phyloP scores from a whole-genome alignment of 2,888 invertebrate species.

The Ethmia dodecea region DNA sequence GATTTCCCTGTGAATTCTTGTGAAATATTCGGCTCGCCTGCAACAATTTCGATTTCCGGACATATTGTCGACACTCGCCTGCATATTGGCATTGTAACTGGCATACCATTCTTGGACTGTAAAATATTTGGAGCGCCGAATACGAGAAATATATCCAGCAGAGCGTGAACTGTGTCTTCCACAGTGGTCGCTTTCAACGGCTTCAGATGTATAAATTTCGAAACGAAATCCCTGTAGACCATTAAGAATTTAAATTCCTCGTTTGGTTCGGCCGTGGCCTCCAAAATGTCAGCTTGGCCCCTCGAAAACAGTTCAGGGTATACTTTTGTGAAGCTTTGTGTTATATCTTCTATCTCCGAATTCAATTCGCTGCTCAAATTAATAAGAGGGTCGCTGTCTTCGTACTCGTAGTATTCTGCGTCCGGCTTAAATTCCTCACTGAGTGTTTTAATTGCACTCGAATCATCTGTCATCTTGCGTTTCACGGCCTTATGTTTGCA shows the following conservation, averaged over 20 bases:
- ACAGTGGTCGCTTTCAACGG: conserved; percentile 36
- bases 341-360: not conserved
- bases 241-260: conserved; percentile 44
- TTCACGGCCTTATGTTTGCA: conserved; percentile 28
- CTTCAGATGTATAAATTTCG: conserved; percentile 42
- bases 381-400: conserved; percentile 9
- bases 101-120: conserved; percentile 44
- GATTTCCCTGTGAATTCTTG: conserved; percentile 31
- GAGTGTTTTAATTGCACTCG: not conserved
- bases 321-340: conserved; percentile 7
- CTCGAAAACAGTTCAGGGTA: conserved; percentile 41
- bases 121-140: conserved; percentile 52
- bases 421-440: not conserved
- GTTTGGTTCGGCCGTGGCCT: conserved; percentile 31
- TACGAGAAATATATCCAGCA: conserved; percentile 42
- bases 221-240: conserved; percentile 40
- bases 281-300: conserved; percentile 44
- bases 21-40: conserved; percentile 25
- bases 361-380: no score
- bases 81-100: conserved; percentile 39
- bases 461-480: not conserved
- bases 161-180: conserved; percentile 34
- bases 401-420: not conserved
- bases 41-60: conserved; percentile 37
- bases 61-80: conserved; percentile 29